Conservation (phyloP, 2,888 invertebrate genomes). For the Didymodactylos carnosus region DNA sequence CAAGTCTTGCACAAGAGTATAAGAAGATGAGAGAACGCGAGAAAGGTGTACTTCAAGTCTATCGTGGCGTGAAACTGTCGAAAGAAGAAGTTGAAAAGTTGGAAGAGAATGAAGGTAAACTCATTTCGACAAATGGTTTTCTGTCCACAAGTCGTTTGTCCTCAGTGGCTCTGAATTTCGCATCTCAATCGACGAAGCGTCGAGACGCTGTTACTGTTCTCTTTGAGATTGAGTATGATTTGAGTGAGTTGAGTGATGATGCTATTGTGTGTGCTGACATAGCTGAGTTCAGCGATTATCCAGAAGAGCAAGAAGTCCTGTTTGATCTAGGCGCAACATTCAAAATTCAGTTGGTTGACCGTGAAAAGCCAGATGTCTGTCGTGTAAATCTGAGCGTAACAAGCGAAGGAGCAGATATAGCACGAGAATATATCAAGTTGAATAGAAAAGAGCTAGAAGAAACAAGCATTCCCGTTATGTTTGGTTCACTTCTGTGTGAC, state of each 20-base stretch:
- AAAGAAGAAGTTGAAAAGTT: not conserved
- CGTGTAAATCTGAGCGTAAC: not conserved
- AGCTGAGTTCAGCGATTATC: not conserved
- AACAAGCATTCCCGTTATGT: not conserved
- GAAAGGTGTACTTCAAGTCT: not conserved
- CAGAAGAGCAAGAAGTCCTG: not conserved
- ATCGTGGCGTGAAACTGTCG: not conserved
- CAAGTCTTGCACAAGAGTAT: not conserved
- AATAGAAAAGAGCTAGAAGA: no score
- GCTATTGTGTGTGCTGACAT: not conserved
- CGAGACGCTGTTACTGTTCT: no score
- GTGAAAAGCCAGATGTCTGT: not conserved
- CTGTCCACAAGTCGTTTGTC: not conserved
- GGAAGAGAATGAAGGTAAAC: not conserved
- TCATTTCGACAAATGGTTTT: not conserved
- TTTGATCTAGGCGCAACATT: not conserved
- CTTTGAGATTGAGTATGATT: not conserved
- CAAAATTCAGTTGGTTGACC: not conserved
- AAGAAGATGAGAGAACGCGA: not conserved
- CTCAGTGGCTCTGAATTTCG: no score
- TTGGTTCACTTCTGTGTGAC: not conserved
- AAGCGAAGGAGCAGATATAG: not conserved
- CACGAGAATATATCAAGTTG: no score
- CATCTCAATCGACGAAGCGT: no score
- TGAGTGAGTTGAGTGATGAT: not conserved